Base-by-base conservation (phyloP, 2,888 invertebrate species). In the Alentia gelatinosa region DNA sequence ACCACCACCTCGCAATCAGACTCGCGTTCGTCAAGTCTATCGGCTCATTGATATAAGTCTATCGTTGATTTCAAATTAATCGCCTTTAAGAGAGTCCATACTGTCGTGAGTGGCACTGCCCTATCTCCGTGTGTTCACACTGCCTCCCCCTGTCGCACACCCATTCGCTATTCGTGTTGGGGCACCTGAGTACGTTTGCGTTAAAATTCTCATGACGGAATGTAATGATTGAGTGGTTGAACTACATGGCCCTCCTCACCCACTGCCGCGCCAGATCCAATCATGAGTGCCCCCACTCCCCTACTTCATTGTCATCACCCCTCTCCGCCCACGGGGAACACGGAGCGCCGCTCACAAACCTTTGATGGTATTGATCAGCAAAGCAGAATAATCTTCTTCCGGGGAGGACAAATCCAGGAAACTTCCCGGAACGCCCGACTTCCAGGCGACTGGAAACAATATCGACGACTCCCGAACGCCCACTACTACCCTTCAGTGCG, bases 311-410 rank as follows among this genome's bases (percentile, higher is more conserved):
- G 79, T 79, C 79, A 39, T 37, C 39, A 39, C 39, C 39, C 79
- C 12, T 12, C 74, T 39, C 79, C 79, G 39, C 79, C 79, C 37
- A 35, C 12, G 19, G 79, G 33, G n/a, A n/a, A n/a, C 63, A 5
- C 30, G 30, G 12, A 5, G 35, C 5, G 79, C 39, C 12, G 74
- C 37, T 37, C 37, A 79, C 39, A 79, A 37, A 79, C 79, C 35
- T 79, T 79, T 79, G 79, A 79, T 79, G 79, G 79, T 79, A 79
- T 79, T 79, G 79, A 79, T 79, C 39, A 79, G 79, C 79, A 79
- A 79, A 79, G 79, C 79, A 79, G 79, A 79, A 35, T 79, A 79
- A 37, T 79, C 79, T 79, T 79, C 79, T 79, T 79, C 79, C 9
- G 7, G 79, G 79, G 19, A 79, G 79, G 79, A 79, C 37, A 79